These are phyloP conservation scores for Drosophila nebulosa DNA, from an alignment of 1,140 invertebrate species.

Conservation along the genomic window DNA sequence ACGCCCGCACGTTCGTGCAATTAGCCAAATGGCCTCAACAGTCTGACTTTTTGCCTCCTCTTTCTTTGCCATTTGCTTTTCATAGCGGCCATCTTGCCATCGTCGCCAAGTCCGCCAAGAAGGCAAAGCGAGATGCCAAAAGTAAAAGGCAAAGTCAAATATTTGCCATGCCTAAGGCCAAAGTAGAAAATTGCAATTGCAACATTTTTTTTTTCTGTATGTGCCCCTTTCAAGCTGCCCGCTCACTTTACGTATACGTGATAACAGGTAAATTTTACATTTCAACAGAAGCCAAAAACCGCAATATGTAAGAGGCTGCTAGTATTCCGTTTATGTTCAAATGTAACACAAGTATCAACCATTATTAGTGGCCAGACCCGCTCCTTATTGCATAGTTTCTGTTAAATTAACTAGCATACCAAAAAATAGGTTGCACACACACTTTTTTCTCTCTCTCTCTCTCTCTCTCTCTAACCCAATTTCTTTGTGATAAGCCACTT, in stretches of 20 bases:
- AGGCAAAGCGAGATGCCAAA: not conserved
- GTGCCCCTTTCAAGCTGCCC: too few species aligned
- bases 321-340: not conserved
- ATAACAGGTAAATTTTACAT: constrained; percentile 8
- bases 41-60: constrained; percentile 34
- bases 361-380: constrained; percentile 43
- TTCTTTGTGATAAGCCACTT: constrained; percentile 52
- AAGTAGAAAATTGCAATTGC: not conserved
- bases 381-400: constrained; percentile 35
- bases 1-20: constrained; percentile 60
- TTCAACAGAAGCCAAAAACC: constrained; percentile 15
- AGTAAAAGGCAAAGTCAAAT: constrained; percentile 9
- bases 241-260: constrained; percentile 19
- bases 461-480: too few species aligned
- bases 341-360: constrained; percentile 31
- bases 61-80: constrained; percentile 1
- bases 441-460: too few species aligned
- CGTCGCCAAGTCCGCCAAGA: constrained; percentile 13
- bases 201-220: not conserved
- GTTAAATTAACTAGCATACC: constrained; percentile 57
- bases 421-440: not conserved
- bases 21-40: constrained; percentile 65
- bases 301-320: constrained; percentile 37
- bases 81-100: constrained; percentile 7
- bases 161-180: constrained; percentile 7